Base-by-base conservation (phyloP, 2,113 vertebrate species). In the human region DNA sequence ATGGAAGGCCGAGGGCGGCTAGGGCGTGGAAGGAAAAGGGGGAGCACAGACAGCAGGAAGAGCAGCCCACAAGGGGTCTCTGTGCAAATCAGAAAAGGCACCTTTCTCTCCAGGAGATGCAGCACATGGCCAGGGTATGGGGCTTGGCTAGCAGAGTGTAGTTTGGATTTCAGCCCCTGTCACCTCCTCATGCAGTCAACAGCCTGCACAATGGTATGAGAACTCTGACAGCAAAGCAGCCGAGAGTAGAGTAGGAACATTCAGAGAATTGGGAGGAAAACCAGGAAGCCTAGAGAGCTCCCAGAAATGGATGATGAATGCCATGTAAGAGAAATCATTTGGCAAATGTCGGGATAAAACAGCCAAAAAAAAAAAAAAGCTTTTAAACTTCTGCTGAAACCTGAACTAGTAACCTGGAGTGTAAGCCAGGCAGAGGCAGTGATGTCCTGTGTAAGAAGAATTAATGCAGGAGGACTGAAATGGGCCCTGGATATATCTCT, bases 241-340 rank as follows among this genome's bases (percentile, higher is more conserved):
- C 93, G 91, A 57, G 68, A 82, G 83, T 12, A 96, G 80, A 75
- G 35, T 14, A 88, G 45, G 57, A 61, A 6, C 27, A 50, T 66
- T 90, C 68, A 87, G 94, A 96, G 93, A 94, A 38, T 52, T 73
- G 52, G 64, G 85, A 88, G 88, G 92, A 66, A 80, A 45, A 55
- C 75, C 68, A 57, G 66, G 38, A 57, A 7, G 35, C 82, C 40
- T 22, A 72, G 64, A 96, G 66, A 73, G 79, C 27, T 59, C 89
- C 76, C 50, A 75, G 92, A 78, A 91, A 89, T 27, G 57, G 73
- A 64, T 68, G 78, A 94, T 52, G 87, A 85, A n/a, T 55, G 78
- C 20, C 52, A 85, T 72, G 40, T 23, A 30, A 23, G 55, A 89
- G 75, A 94, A 91, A 48, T 61, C 17, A 87, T 4, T 66, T 95